Evolutionary conservation across 2,888 invertebrate genomes (phyloP).

Genomic region (Panopea generosa): DNA sequence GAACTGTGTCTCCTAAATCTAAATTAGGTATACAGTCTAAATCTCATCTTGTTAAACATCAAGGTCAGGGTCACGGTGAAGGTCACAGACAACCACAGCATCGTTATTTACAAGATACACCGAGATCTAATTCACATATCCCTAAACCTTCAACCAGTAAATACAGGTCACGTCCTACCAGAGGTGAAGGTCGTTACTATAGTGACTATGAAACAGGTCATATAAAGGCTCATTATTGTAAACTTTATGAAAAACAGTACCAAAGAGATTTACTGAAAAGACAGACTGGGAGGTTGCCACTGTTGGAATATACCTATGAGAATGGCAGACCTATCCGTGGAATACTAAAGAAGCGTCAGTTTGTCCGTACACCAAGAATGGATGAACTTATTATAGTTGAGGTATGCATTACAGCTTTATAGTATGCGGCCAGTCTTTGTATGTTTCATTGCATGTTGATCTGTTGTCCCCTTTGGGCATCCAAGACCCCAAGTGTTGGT

Average conservation of each 20-base stretch:
- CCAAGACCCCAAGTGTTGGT: too few species aligned
- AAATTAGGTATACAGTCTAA: conserved; percentile 6
- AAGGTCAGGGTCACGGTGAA: conserved; percentile 28
- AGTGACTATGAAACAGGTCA: conserved; percentile 27
- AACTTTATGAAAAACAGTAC: conserved; percentile 55
- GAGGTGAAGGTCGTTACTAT: conserved; percentile 32
- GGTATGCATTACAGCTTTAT: conserved; percentile 28
- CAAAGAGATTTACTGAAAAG: conserved; percentile 51
- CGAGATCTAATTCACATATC: not conserved
- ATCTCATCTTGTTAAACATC: conserved; percentile 2
- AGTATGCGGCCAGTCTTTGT: conserved; percentile 3
- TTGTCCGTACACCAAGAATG: conserved; percentile 49
- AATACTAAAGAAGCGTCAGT: conserved; percentile 59
- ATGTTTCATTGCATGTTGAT: not conserved
- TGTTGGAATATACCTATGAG: conserved; percentile 55
- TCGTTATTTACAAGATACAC: conserved; percentile 4
- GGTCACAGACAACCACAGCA: conserved; percentile 21
- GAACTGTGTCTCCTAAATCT: not conserved
- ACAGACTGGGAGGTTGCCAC: conserved; percentile 35
- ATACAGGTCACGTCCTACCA: conserved; percentile 4
- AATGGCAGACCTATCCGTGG: conserved; percentile 50
- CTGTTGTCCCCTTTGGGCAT: too few species aligned
- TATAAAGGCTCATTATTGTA: conserved; percentile 41
- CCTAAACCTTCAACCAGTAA: conserved; percentile 5
- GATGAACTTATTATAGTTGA: conserved; percentile 56